A percentile compares a stretch with the other conserved stretches of the same genome.
Evolutionary conservation across 1,140 invertebrate genomes (phyloP).

Genomic region (Drosophila willistoni): DNA sequence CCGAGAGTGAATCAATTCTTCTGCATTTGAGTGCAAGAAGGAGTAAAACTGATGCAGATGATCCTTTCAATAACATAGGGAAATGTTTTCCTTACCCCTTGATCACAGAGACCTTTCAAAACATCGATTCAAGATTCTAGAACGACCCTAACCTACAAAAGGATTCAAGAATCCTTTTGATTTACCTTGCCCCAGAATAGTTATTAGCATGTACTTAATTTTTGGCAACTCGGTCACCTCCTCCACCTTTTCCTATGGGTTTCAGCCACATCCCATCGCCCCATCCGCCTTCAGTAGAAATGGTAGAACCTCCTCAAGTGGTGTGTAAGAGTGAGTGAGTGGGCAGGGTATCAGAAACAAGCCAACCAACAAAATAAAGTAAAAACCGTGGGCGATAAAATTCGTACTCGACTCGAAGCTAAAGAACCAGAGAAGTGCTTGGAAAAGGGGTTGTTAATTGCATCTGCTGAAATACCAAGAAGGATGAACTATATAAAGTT

Average conservation of each 20-base stretch:
- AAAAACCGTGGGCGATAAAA: conserved; percentile 76
- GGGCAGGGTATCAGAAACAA: conserved; percentile 70
- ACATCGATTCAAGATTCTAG: too few relatives aligned
- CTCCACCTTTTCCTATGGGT: background rate
- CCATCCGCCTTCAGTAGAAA: background rate
- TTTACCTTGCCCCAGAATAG: background rate
- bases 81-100: too few relatives aligned
- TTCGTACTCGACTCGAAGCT: conserved; percentile 60
- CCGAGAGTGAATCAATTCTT: conserved; percentile 30
- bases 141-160: too few relatives aligned
- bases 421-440: conserved; percentile 17
- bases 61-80: background rate
- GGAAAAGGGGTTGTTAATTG: background rate
- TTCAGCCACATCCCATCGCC: background rate
- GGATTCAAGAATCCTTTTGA: background rate
- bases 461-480: too few relatives aligned
- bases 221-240: background rate
- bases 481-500: too few relatives aligned
- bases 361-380: conserved; percentile 57
- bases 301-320: conserved; percentile 18
- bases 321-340: conserved; percentile 32
- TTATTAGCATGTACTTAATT: background rate
- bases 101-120: too few relatives aligned
- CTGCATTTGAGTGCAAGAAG: conserved; percentile 14
- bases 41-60: conserved; percentile 9